Evolutionary conservation across 1,140 invertebrate species (phyloP), one percentile per base, ranked within the genome.

Genomic region (Drosophila mayri): DNA sequence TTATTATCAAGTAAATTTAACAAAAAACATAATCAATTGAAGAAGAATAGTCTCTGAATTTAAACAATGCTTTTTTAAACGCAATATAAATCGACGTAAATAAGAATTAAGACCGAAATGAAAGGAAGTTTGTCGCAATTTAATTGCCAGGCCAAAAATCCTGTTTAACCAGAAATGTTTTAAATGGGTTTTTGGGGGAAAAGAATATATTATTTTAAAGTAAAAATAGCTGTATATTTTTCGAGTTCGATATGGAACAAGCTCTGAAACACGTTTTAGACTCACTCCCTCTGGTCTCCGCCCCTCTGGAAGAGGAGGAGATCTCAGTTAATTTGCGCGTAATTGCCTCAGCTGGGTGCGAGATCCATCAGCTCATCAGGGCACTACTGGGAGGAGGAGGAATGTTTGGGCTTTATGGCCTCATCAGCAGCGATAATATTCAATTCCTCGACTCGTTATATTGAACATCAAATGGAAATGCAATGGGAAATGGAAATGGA

Each of bases 361-460:
- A 55, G 52, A 71, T 71, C 66, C 54, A 46, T 37, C 37, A 50
- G 72, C 46, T 62, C 52, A 55, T 55, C 20, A 55, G 20, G 12
- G 16, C 16, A 22, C 1, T 4, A 16, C 41, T 20, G n/a, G 8
- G 25, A 12, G 12, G 47, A 46, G 61, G 38, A 38, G 66, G 57
- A 46, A 60, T 83, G 59, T 55, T n/a, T 47, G 25, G 22, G 64
- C 54, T 84, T 84, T 80, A 84, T 68, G 81, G 63, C 46, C 81
- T 85, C 77, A 85, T 85, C 67, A 50, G n/a, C n/a, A 68, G 78
- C 43, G 62, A 47, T 68, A 61, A 85, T 77, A 85, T 67, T 63
- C 35, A 67, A 67, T 67, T 63, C 30, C 25, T 25, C 52, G 16
- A 38, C 59, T 63, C 44, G 44, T 67, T 49, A 67, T 62, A 67